Conservation (phyloP, 1,140 invertebrate species). For the Marisa cornuarietis region DNA sequence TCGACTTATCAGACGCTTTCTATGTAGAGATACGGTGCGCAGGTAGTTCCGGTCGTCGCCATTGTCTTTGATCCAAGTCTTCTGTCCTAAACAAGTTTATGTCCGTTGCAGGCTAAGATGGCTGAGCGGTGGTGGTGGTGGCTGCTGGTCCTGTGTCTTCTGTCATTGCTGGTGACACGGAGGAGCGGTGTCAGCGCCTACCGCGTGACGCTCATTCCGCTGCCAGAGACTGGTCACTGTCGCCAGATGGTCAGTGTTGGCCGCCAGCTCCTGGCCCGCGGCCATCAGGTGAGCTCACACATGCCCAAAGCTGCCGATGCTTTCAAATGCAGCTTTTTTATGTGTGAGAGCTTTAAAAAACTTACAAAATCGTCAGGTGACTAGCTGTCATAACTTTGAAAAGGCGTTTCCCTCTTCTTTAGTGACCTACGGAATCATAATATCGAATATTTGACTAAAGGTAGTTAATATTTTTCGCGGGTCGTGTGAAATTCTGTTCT, state of each 20-base stretch:
- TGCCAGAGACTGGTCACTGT: slow-evolving; percentile 27
- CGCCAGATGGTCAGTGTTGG: slow-evolving; percentile 24
- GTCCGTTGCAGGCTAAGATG: background rate
- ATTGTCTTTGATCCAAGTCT: background rate
- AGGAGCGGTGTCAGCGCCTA: background rate
- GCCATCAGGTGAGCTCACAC: slow-evolving; percentile 11
- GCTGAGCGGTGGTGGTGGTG: background rate
- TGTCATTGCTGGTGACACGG: background rate
- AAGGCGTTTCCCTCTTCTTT: background rate
- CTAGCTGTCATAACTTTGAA: too few relatives aligned
- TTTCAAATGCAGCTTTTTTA: too few relatives aligned
- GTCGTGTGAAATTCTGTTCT: background rate
- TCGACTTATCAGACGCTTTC: background rate
- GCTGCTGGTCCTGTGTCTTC: background rate
- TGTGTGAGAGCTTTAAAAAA: too few relatives aligned
- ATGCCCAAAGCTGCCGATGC: too few relatives aligned
- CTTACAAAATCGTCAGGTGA: too few relatives aligned
- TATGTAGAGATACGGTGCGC: background rate
- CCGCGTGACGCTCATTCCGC: slow-evolving; percentile 21
- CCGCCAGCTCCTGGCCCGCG: slow-evolving; percentile 10
- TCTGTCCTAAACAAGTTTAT: background rate
- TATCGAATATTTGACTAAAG: too few relatives aligned
- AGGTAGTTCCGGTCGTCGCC: background rate
- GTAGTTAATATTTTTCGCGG: background rate
- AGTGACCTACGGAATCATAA: too few relatives aligned